phyloP scores from a whole-genome alignment of 2,888 invertebrate species.

The Muscina levida region DNA sequence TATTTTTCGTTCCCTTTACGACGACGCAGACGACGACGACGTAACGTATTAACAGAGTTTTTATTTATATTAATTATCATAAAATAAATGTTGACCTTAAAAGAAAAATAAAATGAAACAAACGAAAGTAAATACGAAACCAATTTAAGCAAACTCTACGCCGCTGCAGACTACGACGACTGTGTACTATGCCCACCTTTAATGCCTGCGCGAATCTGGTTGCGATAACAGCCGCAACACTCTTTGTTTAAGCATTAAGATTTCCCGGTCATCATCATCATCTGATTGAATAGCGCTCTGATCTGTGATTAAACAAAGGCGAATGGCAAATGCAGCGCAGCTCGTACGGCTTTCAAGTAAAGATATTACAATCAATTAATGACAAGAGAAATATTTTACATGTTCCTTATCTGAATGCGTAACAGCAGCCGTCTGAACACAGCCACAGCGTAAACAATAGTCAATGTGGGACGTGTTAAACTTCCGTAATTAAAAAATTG shows the following conservation, averaged over 20 bases:
- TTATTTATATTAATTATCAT: conserved; percentile 9
- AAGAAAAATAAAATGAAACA: not conserved
- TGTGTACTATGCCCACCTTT: too few species aligned
- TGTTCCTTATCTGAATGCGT: conserved; percentile 9
- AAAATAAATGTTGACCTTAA: not conserved
- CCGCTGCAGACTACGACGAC: too few species aligned
- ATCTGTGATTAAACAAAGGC: conserved; percentile 18
- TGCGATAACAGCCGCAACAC: not conserved
- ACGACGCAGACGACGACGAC: too few species aligned
- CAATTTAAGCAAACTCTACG: not conserved
- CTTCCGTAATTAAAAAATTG: conserved; percentile 30
- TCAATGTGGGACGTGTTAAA: conserved; percentile 2
- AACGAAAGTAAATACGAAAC: not conserved
- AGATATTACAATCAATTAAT: conserved; percentile 15
- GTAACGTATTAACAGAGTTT: too few species aligned
- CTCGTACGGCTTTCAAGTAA: not conserved
- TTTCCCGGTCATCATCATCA: not conserved
- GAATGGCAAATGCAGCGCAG: not conserved
- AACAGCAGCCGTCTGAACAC: not conserved
- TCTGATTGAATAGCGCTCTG: not conserved
- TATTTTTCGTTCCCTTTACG: too few species aligned
- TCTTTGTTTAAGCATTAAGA: not conserved
- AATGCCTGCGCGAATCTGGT: too few species aligned
- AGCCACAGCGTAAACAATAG: not conserved
- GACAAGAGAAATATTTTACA: not conserved